Evolutionary conservation across 2,113 vertebrate genomes (phyloP), one percentile per base, ranked within the genome.

Genomic region (Thunnus thynnus): DNA sequence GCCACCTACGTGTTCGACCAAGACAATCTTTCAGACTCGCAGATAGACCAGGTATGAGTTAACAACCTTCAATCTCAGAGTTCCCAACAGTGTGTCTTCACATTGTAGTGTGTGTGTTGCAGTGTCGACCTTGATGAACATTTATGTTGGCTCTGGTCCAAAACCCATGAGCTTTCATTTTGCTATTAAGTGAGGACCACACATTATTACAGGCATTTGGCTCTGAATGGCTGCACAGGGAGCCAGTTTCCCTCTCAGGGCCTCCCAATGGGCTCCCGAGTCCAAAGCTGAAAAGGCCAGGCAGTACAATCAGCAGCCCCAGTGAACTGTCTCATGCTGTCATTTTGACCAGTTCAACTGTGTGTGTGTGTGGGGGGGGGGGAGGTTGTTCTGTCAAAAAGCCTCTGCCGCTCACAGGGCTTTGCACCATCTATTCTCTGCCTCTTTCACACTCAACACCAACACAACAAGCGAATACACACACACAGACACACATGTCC

Each of bases 1-100:
- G 96, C 96, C 79, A 96, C 95, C 65, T 94, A 95, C n/a, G 94
- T 97, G 70, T 93, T 97, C 83, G 96, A 98, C 84, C 64, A 96
- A 64, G 95, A 96, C 76, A 89, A 86, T 55, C 94, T 96, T 13
- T 95, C 92, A 82, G 95, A 94, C 67, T 32, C 89, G 36, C 96
- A 96, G 65, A 92, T 94, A 0, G 78, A 94, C 55, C 96, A 99
- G 96, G 98, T 99, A 96, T 84, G 41, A 65, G 36, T 6, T 41
- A 7, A 41, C 36, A 41, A 8, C 32, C 51, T 41, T 22, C 65
- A 4, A 0, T 20, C n/a, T 20, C 17, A 52, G 1, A 48, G 5
- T 51, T 25, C 56, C 56, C 12, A 16, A 60, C 54, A 20, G 22
- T 47, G 22, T 47, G 67, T 54, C 36, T 50, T 57, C 46, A 72